Conservation (phyloP, 2,797 vertebrate species). For the Typhlichthys eigenmanni region DNA sequence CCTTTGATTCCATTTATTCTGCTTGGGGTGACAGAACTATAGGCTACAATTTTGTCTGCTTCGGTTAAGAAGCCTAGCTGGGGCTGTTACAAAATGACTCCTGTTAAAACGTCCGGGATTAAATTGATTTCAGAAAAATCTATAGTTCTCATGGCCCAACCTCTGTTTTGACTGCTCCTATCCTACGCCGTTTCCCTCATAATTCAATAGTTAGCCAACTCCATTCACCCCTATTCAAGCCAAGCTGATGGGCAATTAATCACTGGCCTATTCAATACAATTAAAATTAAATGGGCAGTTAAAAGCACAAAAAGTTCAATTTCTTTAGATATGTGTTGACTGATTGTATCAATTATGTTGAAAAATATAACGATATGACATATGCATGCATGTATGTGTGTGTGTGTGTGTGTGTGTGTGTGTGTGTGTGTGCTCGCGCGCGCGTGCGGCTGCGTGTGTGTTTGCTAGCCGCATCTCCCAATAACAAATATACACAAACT, state of each 20-base stretch:
- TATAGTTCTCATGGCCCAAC: constrained; percentile 38
- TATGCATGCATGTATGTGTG: neutral
- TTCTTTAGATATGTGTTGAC: neutral
- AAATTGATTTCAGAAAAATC: constrained; percentile 70
- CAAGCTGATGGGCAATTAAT: constrained; percentile 67
- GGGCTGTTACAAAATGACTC: constrained; percentile 77
- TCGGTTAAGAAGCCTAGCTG: constrained; percentile 77
- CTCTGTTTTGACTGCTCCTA: constrained; percentile 35
- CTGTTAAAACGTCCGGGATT: constrained; percentile 68
- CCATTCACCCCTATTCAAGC: constrained; percentile 57
- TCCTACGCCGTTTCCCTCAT: constrained; percentile 31
- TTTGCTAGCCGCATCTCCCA: constrained; percentile 45
- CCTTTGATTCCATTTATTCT: constrained; percentile 91
- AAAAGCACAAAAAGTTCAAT: neutral
- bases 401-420: constrained; percentile 12
- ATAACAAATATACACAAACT: constrained; percentile 71
- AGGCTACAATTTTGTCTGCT: constrained; percentile 77
- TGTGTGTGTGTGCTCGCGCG: constrained; percentile 9
- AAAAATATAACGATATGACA: neutral
- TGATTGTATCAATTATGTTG: neutral
- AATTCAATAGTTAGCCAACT: constrained; percentile 53
- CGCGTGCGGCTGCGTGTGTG: constrained; percentile 18
- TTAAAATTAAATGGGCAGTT: constrained; percentile 40
- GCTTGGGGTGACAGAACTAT: constrained; percentile 79
- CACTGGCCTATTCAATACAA: constrained; percentile 59